Base-by-base conservation (phyloP, 2,797 vertebrate species). In the Hydrocynus forskahlii region DNA sequence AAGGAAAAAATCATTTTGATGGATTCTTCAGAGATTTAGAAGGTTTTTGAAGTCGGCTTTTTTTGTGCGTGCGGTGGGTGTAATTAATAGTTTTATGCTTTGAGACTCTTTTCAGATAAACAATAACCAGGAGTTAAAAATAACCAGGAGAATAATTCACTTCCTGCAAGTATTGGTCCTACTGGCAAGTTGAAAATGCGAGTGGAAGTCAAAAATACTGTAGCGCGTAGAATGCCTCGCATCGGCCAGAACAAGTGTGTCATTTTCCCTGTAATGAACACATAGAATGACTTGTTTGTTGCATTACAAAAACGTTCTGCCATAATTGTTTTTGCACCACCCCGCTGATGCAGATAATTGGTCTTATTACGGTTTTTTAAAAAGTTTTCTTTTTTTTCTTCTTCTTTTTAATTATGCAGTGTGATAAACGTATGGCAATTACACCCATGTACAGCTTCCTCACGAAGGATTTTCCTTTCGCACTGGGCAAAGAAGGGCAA, bases 331-430 rank as follows among this genome's bases (percentile, higher is more conserved):
- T 81, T 79, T 54, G 60, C 68, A 14, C 72, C 70, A 74, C 83
- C 48, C 78, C 40, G 43, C 59, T 74, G 75, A 82, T 73, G 81
- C 78, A 74, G 78, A 73, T 83, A 86, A 86, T 86, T 86, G 75
- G 66, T 55, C 78, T 85, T 78, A 83, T 77, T 78, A 69, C 62
- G 57, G 50, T 76, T 70, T 80, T 64, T 79, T 82, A 71, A 77
- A 59, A 14, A 45, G 68, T 25, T 23, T 71, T n/a, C n/a, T 45
- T 64, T 17, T 25, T 38, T 38, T 16, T 38, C 8, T 38, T 40
- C 57, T 63, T 77, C 45, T 57, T 78, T 83, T 71, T 55, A 73
- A 77, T 78, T 76, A 76, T 62, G 73, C 70, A n/a, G 77, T 43
- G 45, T 63, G 17, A n/a, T 63, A 75, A 38, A 69, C 60, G 1